A percentile compares a stretch with the other conserved stretches of the same genome.
These are phyloP conservation scores for Norana najaformis DNA, from an alignment of 2,888 invertebrate genomes.

Conservation along the genomic window DNA sequence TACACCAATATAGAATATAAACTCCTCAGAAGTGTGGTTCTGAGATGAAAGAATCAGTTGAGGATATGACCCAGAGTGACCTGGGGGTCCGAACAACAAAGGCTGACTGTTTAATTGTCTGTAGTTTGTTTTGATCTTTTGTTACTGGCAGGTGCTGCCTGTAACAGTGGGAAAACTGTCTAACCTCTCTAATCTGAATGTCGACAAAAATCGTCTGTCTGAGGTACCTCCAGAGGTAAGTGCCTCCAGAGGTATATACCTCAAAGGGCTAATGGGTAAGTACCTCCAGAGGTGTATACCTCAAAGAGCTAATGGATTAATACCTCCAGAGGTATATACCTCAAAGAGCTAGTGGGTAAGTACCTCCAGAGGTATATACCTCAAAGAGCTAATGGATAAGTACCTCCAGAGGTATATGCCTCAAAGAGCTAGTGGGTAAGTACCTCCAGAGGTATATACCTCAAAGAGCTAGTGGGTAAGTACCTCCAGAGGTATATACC, in stretches of 20 bases:
- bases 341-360: neutral
- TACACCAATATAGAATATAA: too few relatives aligned
- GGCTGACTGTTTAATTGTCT: neutral
- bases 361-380: too few relatives aligned
- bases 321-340: neutral
- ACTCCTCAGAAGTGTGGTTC: too few relatives aligned
- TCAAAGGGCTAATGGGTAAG: neutral
- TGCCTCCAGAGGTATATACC: neutral
- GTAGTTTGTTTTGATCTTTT: too few relatives aligned
- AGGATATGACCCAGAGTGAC: too few relatives aligned
- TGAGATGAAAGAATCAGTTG: too few relatives aligned
- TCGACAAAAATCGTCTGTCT: constrained; percentile 90
- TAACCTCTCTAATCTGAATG: constrained; percentile 90
- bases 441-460: constrained; percentile 73
- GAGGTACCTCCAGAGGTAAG: constrained; percentile 83
- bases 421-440: constrained; percentile 70
- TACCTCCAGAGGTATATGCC: neutral
- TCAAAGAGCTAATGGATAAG: neutral
- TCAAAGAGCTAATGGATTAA: neutral
- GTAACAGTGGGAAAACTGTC: constrained; percentile 85
- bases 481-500: constrained; percentile 73
- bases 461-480: constrained; percentile 72
- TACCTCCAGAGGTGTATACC: too few relatives aligned
- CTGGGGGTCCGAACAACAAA: too few relatives aligned
- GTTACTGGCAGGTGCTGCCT: constrained; percentile 73